Evolutionary conservation across 1,140 invertebrate species (phyloP).

Genomic region (Phocides pigmalion): DNA sequence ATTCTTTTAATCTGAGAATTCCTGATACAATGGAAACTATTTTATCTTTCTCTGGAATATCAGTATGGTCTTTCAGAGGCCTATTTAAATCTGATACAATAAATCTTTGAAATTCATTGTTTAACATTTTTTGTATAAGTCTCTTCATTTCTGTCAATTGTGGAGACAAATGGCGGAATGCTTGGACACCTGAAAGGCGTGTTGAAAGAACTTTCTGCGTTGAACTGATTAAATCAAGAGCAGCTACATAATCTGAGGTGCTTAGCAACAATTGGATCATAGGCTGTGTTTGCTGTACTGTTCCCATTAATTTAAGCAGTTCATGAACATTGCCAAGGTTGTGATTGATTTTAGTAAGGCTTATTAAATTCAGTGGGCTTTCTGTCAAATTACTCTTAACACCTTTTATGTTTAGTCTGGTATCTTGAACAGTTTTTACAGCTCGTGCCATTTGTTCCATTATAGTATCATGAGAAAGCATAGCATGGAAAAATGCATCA

Average conservation of each 20-base stretch:
- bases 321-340: constrained; percentile 87
- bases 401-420: constrained; percentile 88
- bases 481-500: constrained; percentile 97
- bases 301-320: constrained; percentile 96
- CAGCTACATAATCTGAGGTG: constrained; percentile 98
- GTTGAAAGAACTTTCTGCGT: constrained; percentile 97
- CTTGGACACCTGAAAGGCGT: constrained; percentile 95
- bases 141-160: constrained; percentile 98
- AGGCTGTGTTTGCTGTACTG: constrained; percentile 98
- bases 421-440: constrained; percentile 90
- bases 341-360: constrained; percentile 85
- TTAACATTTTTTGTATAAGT: constrained; percentile 98
- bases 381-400: constrained; percentile 92
- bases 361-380: constrained; percentile 91
- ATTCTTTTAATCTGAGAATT: constrained; percentile 92
- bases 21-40: constrained; percentile 95
- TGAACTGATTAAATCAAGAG: constrained; percentile 97
- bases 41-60: constrained; percentile 91
- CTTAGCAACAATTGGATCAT: constrained; percentile 97
- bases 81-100: constrained; percentile 96
- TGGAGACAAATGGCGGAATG: constrained; percentile 97
- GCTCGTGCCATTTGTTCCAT: constrained; percentile 95
- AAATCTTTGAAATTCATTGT: constrained; percentile 96
- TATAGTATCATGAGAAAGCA: constrained; percentile 97
- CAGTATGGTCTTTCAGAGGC: constrained; percentile 87